Conservation (phyloP, 35 echinoderm and acorn worm genomes). For the Amphiura filiformis region DNA sequence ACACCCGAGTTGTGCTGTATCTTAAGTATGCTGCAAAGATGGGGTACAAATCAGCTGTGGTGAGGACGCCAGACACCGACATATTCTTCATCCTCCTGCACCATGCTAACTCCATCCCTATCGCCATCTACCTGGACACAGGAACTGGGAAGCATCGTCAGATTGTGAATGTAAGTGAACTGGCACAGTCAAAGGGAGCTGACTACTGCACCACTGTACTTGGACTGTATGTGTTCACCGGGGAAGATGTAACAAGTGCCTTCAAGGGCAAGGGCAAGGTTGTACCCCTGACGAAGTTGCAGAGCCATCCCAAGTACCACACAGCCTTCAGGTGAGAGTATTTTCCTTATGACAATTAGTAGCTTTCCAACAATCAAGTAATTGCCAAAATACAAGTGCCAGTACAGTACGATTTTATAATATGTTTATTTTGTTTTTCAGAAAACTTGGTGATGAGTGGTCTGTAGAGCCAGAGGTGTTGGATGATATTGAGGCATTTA, state of each 20-base stretch:
- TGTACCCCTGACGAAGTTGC: constrained; percentile 57
- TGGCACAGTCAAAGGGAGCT: constrained; percentile 39
- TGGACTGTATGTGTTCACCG: constrained; percentile 59
- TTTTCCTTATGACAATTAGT: not conserved
- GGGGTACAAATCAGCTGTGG: constrained; percentile 52
- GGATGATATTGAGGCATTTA: constrained; percentile 53
- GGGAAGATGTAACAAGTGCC: constrained; percentile 59
- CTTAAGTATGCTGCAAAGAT: constrained; percentile 33
- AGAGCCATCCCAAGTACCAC: constrained; percentile 58
- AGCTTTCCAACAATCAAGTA: not conserved
- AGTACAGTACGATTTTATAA: too few relatives aligned
- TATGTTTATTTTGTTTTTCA: constrained; percentile 5
- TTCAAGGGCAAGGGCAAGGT: constrained; percentile 76
- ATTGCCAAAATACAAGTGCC: not conserved
- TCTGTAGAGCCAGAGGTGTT: constrained; percentile 22
- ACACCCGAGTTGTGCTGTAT: constrained; percentile 56
- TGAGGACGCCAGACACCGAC: constrained; percentile 53
- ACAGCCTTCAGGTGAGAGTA: constrained; percentile 33
- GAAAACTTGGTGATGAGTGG: constrained; percentile 56
- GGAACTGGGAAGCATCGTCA: constrained; percentile 51
- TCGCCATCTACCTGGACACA: constrained; percentile 39
- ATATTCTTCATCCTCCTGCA: constrained; percentile 66
- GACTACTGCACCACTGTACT: constrained; percentile 30
- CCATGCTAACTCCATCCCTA: constrained; percentile 32
- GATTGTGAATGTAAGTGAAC: constrained; percentile 56